Evolutionary conservation across 2,797 vertebrate genomes (phyloP).

Genomic region (Acanthiza pusilla): DNA sequence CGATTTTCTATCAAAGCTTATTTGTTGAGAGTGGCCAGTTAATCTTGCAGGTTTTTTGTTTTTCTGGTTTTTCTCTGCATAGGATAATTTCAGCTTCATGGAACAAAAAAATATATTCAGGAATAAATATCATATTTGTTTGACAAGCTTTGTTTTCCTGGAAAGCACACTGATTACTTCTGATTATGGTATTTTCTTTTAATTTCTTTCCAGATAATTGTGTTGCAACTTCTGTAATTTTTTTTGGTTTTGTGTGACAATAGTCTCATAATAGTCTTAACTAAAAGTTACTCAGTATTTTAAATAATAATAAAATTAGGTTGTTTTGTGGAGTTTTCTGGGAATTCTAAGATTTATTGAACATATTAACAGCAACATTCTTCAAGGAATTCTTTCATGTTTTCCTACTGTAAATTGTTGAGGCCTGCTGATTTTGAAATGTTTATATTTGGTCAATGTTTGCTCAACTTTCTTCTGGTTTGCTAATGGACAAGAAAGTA

Average conservation of each 20-base stretch:
- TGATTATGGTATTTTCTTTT: neutral
- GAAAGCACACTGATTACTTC: neutral
- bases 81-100: neutral
- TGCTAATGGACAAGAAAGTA: neutral
- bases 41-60: neutral
- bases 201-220: neutral
- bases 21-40: neutral
- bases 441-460: neutral
- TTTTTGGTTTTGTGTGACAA: neutral
- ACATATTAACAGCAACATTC: neutral
- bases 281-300: neutral
- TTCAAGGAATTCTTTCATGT: neutral
- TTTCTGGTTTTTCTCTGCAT: neutral
- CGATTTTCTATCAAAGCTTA: neutral
- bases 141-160: neutral
- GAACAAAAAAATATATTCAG: neutral
- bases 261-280: neutral
- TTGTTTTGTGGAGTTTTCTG: neutral
- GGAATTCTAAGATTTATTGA: neutral
- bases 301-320: neutral
- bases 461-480: neutral
- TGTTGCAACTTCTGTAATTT: neutral
- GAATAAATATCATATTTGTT: neutral
- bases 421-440: neutral
- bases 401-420: neutral